A percentile compares a stretch with the other conserved stretches of the same genome.
Evolutionary conservation across 2,113 vertebrate species (phyloP).

Genomic region (Pantherophis guttatus): DNA sequence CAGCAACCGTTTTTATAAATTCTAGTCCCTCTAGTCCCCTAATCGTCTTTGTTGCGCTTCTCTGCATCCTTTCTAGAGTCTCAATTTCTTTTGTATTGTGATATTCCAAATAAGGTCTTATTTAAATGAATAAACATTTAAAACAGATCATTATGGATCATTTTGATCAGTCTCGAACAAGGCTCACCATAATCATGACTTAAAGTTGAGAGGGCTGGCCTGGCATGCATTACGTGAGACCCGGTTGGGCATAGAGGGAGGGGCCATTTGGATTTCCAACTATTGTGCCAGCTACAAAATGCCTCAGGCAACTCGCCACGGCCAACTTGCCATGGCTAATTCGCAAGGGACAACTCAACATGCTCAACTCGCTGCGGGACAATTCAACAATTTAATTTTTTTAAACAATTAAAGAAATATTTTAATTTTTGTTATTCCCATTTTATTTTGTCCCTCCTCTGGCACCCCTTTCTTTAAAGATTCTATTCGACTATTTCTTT

Average conservation of each 20-base stretch:
- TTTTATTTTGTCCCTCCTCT: not conserved
- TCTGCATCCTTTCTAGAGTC: not conserved
- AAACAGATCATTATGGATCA: not conserved
- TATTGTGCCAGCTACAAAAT: not conserved
- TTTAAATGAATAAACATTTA: not conserved
- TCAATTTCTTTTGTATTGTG: not conserved
- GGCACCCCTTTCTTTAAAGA: not conserved
- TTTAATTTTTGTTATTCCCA: not conserved
- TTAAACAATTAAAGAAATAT: too few relatives aligned
- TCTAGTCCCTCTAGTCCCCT: not conserved
- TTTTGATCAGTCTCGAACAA: not conserved
- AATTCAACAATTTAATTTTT: too few relatives aligned
- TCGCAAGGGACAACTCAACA: too few relatives aligned
- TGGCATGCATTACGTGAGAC: not conserved
- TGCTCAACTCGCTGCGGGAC: too few relatives aligned
- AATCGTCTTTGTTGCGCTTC: not conserved
- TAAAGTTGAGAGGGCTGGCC: not conserved
- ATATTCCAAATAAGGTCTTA: not conserved
- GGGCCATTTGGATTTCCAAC: not conserved
- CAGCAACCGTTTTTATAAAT: not conserved
- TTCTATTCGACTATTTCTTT: not conserved
- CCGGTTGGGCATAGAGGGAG: not conserved
- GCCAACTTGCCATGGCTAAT: not conserved
- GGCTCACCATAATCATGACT: not conserved
- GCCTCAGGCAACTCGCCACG: not conserved